Evolutionary conservation across 92 coral and sea anemone species (phyloP).

Genomic region (Siderastrea radians): DNA sequence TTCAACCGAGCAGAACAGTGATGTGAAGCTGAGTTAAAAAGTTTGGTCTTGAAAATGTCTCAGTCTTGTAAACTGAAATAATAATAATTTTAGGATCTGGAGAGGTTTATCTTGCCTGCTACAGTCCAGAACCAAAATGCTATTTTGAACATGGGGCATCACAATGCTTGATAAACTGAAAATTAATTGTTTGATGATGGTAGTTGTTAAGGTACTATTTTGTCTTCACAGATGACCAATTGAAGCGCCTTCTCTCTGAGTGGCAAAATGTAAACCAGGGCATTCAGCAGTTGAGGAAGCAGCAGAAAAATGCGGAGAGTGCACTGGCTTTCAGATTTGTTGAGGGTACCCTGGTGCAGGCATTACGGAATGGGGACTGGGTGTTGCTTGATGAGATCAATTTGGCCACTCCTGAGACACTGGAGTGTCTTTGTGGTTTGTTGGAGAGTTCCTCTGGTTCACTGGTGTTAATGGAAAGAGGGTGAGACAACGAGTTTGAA

Average conservation of each 20-base stretch:
- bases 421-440: conserved; percentile 97
- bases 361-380: conserved; percentile 92
- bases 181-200: no score
- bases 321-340: conserved; percentile 91
- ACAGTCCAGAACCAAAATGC: no score
- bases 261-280: conserved; percentile 85
- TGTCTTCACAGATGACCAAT: conserved; percentile 9
- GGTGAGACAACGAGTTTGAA: conserved; percentile 60
- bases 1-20: not conserved
- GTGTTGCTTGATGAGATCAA: conserved; percentile 97
- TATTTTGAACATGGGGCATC: no score
- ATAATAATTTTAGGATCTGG: not conserved
- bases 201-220: no score
- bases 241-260: conserved; percentile 36
- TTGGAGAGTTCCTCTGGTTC: conserved; percentile 95
- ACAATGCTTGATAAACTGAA: no score
- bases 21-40: no score
- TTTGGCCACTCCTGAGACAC: conserved; percentile 96
- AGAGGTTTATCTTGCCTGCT: not conserved
- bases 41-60: no score
- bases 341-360: conserved; percentile 94
- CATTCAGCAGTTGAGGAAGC: conserved; percentile 78
- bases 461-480: conserved; percentile 93
- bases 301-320: conserved; percentile 92
- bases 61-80: no score